phyloP scores from a whole-genome alignment of 2,888 invertebrate species.

The Dolichomitus sp. region DNA sequence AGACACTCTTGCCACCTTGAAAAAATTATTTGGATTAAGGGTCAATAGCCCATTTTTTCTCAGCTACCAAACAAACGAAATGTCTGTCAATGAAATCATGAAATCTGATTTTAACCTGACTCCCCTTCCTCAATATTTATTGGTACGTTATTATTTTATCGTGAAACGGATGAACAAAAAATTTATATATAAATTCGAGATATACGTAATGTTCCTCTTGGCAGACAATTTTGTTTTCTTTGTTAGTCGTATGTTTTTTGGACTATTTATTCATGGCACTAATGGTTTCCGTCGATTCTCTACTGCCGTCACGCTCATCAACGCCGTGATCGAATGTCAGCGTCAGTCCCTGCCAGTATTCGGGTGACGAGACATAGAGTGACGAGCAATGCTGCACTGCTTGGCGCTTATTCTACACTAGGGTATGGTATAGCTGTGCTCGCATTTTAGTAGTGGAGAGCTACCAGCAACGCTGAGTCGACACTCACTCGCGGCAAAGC shows the following conservation, averaged over 20 bases:
- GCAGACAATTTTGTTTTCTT: background rate
- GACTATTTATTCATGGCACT: slow-evolving; percentile 4
- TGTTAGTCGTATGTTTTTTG: slow-evolving; percentile 28
- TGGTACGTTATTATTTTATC: background rate
- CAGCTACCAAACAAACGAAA: too few species aligned
- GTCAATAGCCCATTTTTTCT: too few species aligned
- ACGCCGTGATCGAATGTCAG: slow-evolving; percentile 61
- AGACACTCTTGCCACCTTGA: too few species aligned
- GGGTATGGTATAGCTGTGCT: slow-evolving; percentile 1
- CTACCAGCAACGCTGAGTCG: slow-evolving; percentile 60
- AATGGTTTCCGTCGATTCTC: slow-evolving; percentile 54
- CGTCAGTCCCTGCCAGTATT: slow-evolving; percentile 55
- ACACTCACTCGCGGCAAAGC: slow-evolving; percentile 47
- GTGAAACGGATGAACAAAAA: background rate
- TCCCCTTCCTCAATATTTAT: background rate
- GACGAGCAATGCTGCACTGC: slow-evolving; percentile 54
- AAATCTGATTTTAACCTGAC: too few species aligned
- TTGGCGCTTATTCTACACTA: slow-evolving; percentile 49
- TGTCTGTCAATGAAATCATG: too few species aligned
- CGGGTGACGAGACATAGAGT: slow-evolving; percentile 47
- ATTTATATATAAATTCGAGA: background rate
- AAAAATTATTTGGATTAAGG: too few species aligned
- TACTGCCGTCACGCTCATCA: slow-evolving; percentile 48
- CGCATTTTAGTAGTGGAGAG: slow-evolving; percentile 31
- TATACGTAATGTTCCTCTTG: background rate